Evolutionary conservation across 2,888 invertebrate species (phyloP), one percentile per base, ranked within the genome.

Genomic region (Nemotelus nigrinus): DNA sequence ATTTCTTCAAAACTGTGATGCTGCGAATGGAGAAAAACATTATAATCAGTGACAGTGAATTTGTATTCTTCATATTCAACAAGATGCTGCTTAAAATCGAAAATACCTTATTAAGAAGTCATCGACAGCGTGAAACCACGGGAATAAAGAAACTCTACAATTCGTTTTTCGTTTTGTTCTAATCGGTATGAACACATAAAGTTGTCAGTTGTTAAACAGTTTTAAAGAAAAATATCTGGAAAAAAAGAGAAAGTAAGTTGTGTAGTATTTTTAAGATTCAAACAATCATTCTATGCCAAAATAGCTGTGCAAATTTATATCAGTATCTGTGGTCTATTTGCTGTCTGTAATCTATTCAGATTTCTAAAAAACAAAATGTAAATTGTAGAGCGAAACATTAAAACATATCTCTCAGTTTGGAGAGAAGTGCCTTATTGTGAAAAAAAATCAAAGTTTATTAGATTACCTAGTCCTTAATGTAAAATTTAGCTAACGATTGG

Each of bases 91-190:
- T 92, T 87, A 91, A 90, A 88, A 89, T 92, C 83, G 91, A 92
- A 86, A 93, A 92, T 88, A 91, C 92, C 85, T 90, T 94, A 84
- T 90, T 94, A 79, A 93, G 94, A 87, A 93, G 93, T 85, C 94
- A 94, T 86, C 91, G 94, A 84, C 94, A 94, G 87, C 89, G 94
- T 85, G 94, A 94, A 87, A 93, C 94, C 45, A 94, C 94, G 70
- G 94, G 94, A 80, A 94, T 94, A 85, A 94, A 94, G 88, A 94
- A 94, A 88, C 89, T 94, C 86, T 94, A 94, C 89, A 94, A 94
- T 88, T 94, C 94, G 80, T 94, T 94, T 89, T 94, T 94, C 87
- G 94, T 94, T 82, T 91, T 94, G 87, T 94, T 94, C 88, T 94
- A 94, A 94, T 89, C 84, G 74, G 67, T 76, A 10, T 25, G 63